Evolutionary conservation across 2,888 invertebrate species (phyloP), one percentile per base, ranked within the genome.

Genomic region (Drosophila pseudotakahashii): DNA sequence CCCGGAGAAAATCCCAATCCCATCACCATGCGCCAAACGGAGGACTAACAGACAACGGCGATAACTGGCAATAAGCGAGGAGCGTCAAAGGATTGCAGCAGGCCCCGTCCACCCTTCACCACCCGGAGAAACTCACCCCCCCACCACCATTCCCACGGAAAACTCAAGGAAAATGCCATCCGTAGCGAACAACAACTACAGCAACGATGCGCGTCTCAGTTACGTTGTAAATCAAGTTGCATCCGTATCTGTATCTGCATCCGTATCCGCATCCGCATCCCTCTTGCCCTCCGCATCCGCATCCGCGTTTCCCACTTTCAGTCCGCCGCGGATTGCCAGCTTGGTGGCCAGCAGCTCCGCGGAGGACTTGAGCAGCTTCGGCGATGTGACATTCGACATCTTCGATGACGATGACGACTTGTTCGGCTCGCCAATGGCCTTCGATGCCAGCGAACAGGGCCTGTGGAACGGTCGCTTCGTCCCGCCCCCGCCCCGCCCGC

Each of bases 401-500:
- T 91, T 91, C 76, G 89, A 90, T 75, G 91, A 91, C 81, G 91
- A 91, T 77, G 91, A 91, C 87, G 92, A 92, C 88, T 89, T 91
- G 78, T 92, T 91, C 77, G 91, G 91, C 78, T 92, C 92, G 64
- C 92, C 92, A 50, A 82, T 92, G 89, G 90, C 92, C 76, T 92
- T 92, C 76, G 92, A 92, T 89, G 91, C 92, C 79, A 92, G 91
- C 79, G 92, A 92, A 73, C 89, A 91, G 76, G 92, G 92, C 23
- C 75, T 92, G 34, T 92, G 92, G 90, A 92, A 92, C 78, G 92
- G 92, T 7, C 89, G 93, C 73, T 95, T 94, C 89, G 94, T 95
- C 68, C 94, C 95, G 52, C 95, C 95, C 55, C 95, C 95, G 45
- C 95, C 95, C 16, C 92, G 95, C 72, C 94, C 95, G 19, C 93